Conservation (phyloP, 2,113 vertebrate genomes). For the Corythornis vintsioides region DNA sequence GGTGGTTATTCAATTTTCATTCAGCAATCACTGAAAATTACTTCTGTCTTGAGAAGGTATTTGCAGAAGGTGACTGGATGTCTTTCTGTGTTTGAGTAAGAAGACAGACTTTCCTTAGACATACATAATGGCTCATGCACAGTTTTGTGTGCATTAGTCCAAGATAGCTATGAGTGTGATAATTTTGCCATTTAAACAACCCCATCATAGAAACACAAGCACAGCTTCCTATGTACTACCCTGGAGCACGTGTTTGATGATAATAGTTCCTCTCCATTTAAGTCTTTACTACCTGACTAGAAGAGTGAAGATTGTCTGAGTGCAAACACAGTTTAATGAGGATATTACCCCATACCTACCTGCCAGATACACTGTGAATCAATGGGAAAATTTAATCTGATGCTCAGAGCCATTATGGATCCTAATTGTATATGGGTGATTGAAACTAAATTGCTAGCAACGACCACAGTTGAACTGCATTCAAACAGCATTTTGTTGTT, state of each 20-base stretch:
- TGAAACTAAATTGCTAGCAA: neutral
- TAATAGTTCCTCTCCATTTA: neutral
- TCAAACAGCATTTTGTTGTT: neutral
- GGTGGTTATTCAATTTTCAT: neutral
- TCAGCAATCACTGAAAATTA: neutral
- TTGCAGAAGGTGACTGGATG: neutral
- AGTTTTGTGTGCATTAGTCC: neutral
- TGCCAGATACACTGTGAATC: neutral
- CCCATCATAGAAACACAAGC: neutral
- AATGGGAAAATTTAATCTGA: accelerated
- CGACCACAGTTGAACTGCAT: neutral
- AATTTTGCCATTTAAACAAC: neutral
- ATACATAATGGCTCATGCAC: neutral
- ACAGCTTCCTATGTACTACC: neutral
- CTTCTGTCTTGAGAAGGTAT: neutral
- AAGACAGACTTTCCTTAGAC: neutral
- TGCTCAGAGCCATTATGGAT: neutral
- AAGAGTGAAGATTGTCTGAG: neutral
- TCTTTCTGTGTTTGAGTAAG: neutral
- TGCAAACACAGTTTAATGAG: neutral
- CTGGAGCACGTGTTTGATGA: neutral
- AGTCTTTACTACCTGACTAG: neutral
- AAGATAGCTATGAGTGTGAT: neutral
- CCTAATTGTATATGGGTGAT: neutral
- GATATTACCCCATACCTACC: accelerated